Base-by-base conservation (phyloP, 92 coral and sea anemone species). In the Siderastrea siderea region DNA sequence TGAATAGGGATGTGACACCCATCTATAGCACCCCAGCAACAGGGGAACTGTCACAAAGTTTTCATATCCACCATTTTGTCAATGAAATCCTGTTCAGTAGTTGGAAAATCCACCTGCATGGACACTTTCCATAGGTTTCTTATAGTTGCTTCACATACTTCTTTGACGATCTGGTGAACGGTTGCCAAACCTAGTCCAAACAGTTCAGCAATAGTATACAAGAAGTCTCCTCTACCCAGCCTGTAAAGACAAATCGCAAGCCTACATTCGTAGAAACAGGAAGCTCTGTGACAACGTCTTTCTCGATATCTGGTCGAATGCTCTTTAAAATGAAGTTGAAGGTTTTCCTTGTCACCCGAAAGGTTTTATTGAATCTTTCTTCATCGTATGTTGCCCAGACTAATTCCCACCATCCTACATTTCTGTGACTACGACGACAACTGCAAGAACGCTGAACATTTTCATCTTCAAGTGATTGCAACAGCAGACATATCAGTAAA, bases 1-100 rank as follows among this genome's bases (percentile, higher is more conserved):
- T 89, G 83, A 58, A 89, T 82, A 7, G 89, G 88, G 43, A 83
- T 82, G 82, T 89, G 84, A 58, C 92, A 89, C 43, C 91, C 91
- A 26, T 87, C 86, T 38, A 87, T 74, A 50, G 90, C 86, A 49
- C 84, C 90, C 78, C 85, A 86, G 19, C 86, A 86, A 15, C 61
- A 78, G 3, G 78, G 91, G 52, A 87, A 87, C 73, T 81, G 92
- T 84, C 92, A 88, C 46, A 89, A 54, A 71, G 16, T 58, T 65
- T 89, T 84, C 89, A 89, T 83, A 54, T 83, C 89, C 46, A 83
- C 57, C 73, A 83, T 89, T 83, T 71, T 74, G n/a, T 78, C 77
- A 63, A 60, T 78, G 68, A 89, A 89, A 67, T 83, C 67, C 58
- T 68, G 73, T 84, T 82, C 82, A 47, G 82, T 76, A 55, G 17